A percentile compares a stretch with the other conserved stretches of the same genome.
phyloP scores from a whole-genome alignment of 2,888 invertebrate genomes.

The Minunthozetes semirufus region DNA sequence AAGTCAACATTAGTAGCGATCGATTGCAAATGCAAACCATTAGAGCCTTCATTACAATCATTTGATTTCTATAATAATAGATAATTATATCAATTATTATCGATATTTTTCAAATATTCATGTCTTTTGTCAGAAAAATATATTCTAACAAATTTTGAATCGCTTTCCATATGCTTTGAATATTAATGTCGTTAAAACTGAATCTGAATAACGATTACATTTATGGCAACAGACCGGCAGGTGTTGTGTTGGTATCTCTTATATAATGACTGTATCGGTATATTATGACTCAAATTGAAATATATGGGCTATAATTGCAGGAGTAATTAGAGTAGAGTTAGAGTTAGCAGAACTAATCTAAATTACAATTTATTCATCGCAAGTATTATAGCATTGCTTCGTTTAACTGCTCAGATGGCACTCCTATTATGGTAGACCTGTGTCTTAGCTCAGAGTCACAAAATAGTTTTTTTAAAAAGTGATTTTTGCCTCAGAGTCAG shows the following conservation, averaged over 20 bases:
- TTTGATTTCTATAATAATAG: neutral
- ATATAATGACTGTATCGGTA: constrained; percentile 5
- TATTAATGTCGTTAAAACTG: neutral
- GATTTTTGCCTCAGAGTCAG: neutral
- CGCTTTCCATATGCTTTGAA: constrained; percentile 8
- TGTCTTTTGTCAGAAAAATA: neutral
- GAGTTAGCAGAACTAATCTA: neutral
- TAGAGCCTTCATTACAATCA: neutral
- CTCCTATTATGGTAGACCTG: neutral
- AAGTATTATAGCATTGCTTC: neutral
- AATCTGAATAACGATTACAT: constrained; percentile 11
- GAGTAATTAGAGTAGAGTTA: neutral
- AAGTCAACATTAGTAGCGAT: neutral
- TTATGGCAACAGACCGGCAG: neutral
- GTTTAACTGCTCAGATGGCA: neutral
- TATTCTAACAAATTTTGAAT: neutral
- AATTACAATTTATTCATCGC: constrained; percentile 9
- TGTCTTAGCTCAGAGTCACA: too few species aligned
- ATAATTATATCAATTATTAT: neutral
- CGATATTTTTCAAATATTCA: neutral
- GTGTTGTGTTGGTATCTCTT: neutral
- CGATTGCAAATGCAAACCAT: neutral
- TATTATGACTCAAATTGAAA: constrained; percentile 20
- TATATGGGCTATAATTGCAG: constrained; percentile 20
- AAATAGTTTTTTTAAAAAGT: neutral